Base-by-base conservation (phyloP, 2,888 invertebrate species). In the Eupeodes luniger region DNA sequence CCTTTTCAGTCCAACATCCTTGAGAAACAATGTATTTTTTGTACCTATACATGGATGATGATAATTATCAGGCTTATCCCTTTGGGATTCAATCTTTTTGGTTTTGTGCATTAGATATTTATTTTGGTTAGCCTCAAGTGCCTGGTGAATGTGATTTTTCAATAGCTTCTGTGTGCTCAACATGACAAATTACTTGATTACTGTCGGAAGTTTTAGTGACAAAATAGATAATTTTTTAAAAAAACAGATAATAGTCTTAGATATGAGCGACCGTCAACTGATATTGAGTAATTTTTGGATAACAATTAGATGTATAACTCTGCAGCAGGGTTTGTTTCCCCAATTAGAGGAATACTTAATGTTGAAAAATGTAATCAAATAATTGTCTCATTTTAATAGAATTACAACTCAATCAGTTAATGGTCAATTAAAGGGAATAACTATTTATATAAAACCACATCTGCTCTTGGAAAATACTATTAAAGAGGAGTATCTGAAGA, bases 161-260 rank as follows among this genome's bases (percentile, higher is more conserved):
- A 77, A 88, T 81, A 64, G 77, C 81, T 81, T 69, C 81, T 75
- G 84, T 84, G 53, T 69, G 16, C 19, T 55, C 36, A 57, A 62
- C 27, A 78, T 78, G 85, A 81, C 85, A 88, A 88, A 88, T 88
- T 67, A 88, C 88, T 85, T 85, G 88, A 88, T 88, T 88, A 77
- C 75, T 78, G 85, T 19, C 80, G 81, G 61, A 64, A 75, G 19
- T 69, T 74, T 64, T 55, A 51, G 72, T 64, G 66, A 74, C 66
- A 76, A 59, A 66, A 34, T 14, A 47, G 40, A 19, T 57, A 44
- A 70, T 61, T 51, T 78, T 57, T 59, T 14, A 12, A 5, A 12
- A 5, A 19, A 36, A n/a, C 2, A 74, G 82, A 86, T 86, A 75
- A 51, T 47, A 57, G 27, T 53, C 4, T 19, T 5, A 14, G 86